Evolutionary conservation across 2,113 vertebrate genomes (phyloP), one percentile per base, ranked within the genome.

Genomic region (Lophotis ruficrista): DNA sequence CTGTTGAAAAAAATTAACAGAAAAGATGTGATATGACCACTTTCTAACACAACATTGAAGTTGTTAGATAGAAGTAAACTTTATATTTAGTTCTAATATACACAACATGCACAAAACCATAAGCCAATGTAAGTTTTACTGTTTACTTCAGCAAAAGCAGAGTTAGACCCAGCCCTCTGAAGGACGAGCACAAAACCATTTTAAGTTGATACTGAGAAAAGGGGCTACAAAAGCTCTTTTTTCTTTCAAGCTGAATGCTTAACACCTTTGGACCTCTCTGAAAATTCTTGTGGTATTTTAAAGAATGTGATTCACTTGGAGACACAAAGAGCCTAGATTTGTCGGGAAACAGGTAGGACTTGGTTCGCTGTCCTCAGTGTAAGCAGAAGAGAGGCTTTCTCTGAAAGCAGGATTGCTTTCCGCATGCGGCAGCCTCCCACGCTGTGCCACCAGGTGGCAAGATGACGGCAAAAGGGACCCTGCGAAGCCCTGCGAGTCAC

Each of bases 381-480:
- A 69, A 76, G 30, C 18, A 35, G 38, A 14, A 64, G 31, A 47
- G 24, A 65, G 9, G 10, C 14, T 47, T 11, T 43, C 24, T 62
- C n/a, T 35, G 9, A 22, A 50, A 66, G 38, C 83, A 12, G 17
- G 14, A 43, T 33, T 14, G 28, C 35, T 82, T 87, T 50, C 5
- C 66, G 28, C 60, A 30, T 3, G 57, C 66, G 38, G 53, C 56
- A 90, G 60, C 47, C 81, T 84, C 88, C 92, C 51, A 7, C 27
- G 22, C 81, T 77, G 80, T 70, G 91, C 93, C 94, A 93, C 91
- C 88, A 96, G 96, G 83, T 93, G 96, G 97, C 96, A 95, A 97
- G 87, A 73, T 43, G 70, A 47, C 78, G 68, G 38, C 71, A 38
- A 88, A 69, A 58, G 48, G 62, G n/a, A 87, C 6, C 54, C 51